Evolutionary conservation across 2,888 invertebrate genomes (phyloP).

Genomic region (Agrotis puta): DNA sequence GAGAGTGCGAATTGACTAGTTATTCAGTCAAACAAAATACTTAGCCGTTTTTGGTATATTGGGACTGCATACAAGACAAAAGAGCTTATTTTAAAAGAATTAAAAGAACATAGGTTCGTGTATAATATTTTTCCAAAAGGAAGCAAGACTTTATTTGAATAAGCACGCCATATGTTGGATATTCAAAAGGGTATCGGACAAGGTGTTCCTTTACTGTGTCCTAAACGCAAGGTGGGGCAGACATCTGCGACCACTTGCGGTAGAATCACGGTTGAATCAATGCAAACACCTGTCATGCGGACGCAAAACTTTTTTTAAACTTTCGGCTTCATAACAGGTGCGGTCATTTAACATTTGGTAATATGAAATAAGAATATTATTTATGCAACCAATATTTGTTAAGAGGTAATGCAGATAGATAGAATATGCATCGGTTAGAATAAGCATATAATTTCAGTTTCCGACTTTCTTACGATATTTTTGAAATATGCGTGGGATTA

Average conservation of each 20-base stretch:
- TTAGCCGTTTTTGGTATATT: too few relatives aligned
- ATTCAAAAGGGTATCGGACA: slow-evolving; percentile 73
- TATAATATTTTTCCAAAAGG: slow-evolving; percentile 8
- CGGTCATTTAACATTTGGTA: slow-evolving; percentile 15
- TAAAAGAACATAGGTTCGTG: not conserved
- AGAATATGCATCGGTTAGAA: slow-evolving; percentile 5
- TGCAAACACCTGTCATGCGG: slow-evolving; percentile 79
- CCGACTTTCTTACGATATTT: slow-evolving; percentile 13
- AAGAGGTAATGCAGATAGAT: not conserved
- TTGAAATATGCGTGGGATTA: slow-evolving; percentile 15
- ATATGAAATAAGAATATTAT: not conserved
- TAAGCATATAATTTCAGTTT: slow-evolving; percentile 9
- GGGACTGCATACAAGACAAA: not conserved
- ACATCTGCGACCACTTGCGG: slow-evolving; percentile 80
- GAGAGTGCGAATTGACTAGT: not conserved
- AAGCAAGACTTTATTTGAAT: slow-evolving; percentile 36
- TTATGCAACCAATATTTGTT: not conserved
- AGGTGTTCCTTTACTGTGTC: slow-evolving; percentile 71
- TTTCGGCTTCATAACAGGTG: slow-evolving; percentile 29
- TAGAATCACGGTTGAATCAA: slow-evolving; percentile 84
- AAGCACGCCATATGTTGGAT: slow-evolving; percentile 62
- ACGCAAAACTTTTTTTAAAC: slow-evolving; percentile 30
- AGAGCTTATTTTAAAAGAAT: not conserved
- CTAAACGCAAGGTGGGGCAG: slow-evolving; percentile 78
- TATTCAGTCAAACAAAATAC: not conserved